These are phyloP conservation scores for Lamellibrachia luymesi DNA, from an alignment of 1,140 invertebrate genomes.

Conservation along the genomic window DNA sequence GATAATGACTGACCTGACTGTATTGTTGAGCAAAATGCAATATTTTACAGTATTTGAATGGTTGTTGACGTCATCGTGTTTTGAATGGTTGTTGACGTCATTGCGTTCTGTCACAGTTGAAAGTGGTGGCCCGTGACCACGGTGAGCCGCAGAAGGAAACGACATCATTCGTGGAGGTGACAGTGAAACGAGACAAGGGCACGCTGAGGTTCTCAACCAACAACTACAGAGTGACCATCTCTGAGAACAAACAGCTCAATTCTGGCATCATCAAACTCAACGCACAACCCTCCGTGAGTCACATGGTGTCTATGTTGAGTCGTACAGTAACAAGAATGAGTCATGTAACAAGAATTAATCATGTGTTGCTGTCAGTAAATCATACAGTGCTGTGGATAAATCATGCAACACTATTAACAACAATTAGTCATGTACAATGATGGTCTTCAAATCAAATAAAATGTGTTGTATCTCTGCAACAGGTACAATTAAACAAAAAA, in stretches of 20 bases:
- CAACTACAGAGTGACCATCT: constrained; percentile 8
- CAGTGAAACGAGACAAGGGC: constrained; percentile 21
- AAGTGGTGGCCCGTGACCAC: constrained; percentile 12
- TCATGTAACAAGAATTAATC: too few relatives aligned
- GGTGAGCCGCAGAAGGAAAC: background rate
- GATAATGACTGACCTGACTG: too few relatives aligned
- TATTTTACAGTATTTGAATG: too few relatives aligned
- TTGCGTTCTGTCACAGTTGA: background rate
- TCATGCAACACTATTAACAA: too few relatives aligned
- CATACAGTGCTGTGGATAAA: too few relatives aligned
- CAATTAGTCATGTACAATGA: too few relatives aligned
- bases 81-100: background rate
- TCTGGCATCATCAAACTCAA: background rate
- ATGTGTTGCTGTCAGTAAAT: too few relatives aligned
- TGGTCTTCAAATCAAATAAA: too few relatives aligned
- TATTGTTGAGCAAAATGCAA: too few relatives aligned
- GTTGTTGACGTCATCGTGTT: background rate
- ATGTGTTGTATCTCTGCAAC: too few relatives aligned
- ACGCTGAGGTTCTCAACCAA: constrained; percentile 12
- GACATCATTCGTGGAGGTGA: constrained; percentile 7
- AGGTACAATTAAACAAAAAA: too few relatives aligned
- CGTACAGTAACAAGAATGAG: background rate
- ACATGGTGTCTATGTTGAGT: background rate
- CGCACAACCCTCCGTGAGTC: constrained; percentile 12
- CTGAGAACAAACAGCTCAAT: constrained; percentile 20